Evolutionary conservation across 2,888 invertebrate genomes (phyloP).

Genomic region (Tricholauxania praeusta): DNA sequence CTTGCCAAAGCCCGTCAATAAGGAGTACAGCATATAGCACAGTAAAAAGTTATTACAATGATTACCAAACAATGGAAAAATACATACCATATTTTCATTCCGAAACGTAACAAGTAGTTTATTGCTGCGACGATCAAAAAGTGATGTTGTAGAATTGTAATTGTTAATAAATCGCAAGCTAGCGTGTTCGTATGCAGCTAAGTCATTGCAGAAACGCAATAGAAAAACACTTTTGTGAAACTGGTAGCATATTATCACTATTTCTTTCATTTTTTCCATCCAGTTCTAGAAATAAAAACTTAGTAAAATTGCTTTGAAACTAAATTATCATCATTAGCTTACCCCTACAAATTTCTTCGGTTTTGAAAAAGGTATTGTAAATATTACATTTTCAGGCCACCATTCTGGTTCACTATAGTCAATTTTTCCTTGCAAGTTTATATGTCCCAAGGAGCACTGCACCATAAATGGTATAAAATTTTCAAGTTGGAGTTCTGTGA

Average conservation of each 20-base stretch:
- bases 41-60: too few relatives aligned
- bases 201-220: constrained; percentile 77
- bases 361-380: constrained; percentile 74
- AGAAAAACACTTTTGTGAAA: constrained; percentile 80
- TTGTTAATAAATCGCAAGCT: constrained; percentile 78
- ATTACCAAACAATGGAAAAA: background rate
- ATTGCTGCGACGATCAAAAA: constrained; percentile 75
- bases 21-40: too few relatives aligned
- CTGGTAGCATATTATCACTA: constrained; percentile 78
- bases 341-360: constrained; percentile 70
- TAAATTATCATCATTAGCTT: constrained; percentile 49
- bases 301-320: background rate
- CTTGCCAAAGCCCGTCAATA: too few relatives aligned
- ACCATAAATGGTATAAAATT: constrained; percentile 82
- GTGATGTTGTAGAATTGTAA: constrained; percentile 79
- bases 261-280: constrained; percentile 74
- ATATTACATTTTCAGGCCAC: constrained; percentile 78
- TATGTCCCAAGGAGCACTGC: constrained; percentile 79
- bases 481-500: constrained; percentile 75
- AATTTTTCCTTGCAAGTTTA: constrained; percentile 66
- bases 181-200: constrained; percentile 75
- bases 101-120: constrained; percentile 80
- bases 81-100: constrained; percentile 77
- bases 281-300: constrained; percentile 68
- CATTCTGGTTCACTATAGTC: constrained; percentile 74